Evolutionary conservation across 2,113 vertebrate species (phyloP), one percentile per base, ranked within the genome.

Genomic region (Prinia subflava): DNA sequence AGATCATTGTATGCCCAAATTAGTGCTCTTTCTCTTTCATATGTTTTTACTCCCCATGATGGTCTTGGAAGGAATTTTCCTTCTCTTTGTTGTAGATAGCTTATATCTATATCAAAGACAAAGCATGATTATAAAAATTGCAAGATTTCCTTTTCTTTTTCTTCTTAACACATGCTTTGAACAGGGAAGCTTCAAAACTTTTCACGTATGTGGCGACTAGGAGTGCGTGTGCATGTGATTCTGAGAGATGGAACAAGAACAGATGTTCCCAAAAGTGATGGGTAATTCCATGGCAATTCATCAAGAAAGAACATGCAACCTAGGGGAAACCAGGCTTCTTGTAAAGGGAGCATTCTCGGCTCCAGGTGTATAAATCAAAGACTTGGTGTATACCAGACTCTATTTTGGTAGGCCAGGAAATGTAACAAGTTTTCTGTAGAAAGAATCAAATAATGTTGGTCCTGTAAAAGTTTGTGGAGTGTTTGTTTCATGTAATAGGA

Each of bases 291-390:
- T 83, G 55, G 50, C 83, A 86, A 88, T 78, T 93, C 71, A 75
- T 94, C 68, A 93, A 88, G 79, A 86, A 75, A 31, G 69, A 94
- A 81, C 90, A 78, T 33, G 64, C 42, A 90, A 71, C 83, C 68
- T 86, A 71, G 93, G 69, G 68, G 64, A 93, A 95, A 80, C 55
- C 90, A 95, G 90, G 76, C 94, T 93, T 81, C 92, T 96, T 94
- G 79, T 96, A 93, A 95, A 96, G 73, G 56, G 68, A 95, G 15
- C 33, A 41, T 44, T 93, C 79, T 83, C 59, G 88, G 35, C 76
- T 90, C 82, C 93, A 94, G 90, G 86, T 95, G 89, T 83, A 56
- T 83, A 59, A 84, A 91, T 96, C 87, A 93, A 95, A 95, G 92
- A 74, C 86, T 83, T 50, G 0, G 5, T 83, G 47, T 77, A 55